Evolutionary conservation across 2,888 invertebrate genomes (phyloP), one percentile per base, ranked within the genome.

Genomic region (Lithodes maja): DNA sequence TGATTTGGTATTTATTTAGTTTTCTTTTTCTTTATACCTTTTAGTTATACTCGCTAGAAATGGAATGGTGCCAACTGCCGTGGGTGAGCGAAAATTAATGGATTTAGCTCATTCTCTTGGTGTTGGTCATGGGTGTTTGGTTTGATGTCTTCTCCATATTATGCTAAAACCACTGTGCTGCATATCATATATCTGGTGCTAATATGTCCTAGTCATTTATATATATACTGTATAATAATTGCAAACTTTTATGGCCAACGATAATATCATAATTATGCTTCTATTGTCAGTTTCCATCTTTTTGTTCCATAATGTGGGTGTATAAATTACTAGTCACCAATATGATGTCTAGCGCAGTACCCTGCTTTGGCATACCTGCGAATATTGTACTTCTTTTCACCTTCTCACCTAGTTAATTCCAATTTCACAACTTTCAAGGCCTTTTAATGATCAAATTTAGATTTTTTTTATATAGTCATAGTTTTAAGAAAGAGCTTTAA

Each of bases 1-100:
- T 90, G 90, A 90, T 87, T 87, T 90, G 87, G 90, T 90, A 90
- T 90, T 87, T 85, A 87, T 87, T 87, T 90, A 87, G 87, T 87
- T 85, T 90, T 87, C 87, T 85, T 90, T 90, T 90, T 87, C 85
- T 85, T 87, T 90, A 85, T 87, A 87, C 85, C 88, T 85, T 90
- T 90, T 91, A 91, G 91, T 91, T 90, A 88, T 91, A 90, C 90
- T 91, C 90, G 91, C 91, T 91, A 91, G 91, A 91, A 91, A 91
- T 90, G 91, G 91, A 91, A 91, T 91, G 91, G 91, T 91, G 88
- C 90, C 91, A 90, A 86, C 91, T 90, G 91, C 91, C 86, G 90
- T 90, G 90, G 91, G 91, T 91, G 91, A 91, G 91, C 91, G 84
- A 88, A 88, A 85, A 87, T 90, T 91, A 91, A 83, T 90, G 87